Conservation (phyloP, 2,113 vertebrate genomes). For the Noturus placidus region DNA sequence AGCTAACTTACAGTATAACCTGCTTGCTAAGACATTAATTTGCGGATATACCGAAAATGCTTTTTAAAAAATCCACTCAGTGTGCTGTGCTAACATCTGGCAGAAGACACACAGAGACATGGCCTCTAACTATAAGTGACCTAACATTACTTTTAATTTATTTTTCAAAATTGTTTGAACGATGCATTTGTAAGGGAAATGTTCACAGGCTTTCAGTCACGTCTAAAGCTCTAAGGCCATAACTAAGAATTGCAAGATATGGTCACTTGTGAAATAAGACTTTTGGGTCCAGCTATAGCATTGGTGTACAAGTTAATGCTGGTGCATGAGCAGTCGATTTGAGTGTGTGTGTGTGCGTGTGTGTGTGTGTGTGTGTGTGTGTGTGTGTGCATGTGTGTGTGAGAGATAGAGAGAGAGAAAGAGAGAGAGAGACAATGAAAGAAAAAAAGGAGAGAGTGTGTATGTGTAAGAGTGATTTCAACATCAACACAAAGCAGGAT, state of each 20-base stretch:
- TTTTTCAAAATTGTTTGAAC: background rate
- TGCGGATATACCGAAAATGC: background rate
- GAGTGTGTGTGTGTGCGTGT: background rate
- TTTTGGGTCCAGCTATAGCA: background rate
- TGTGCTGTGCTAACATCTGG: background rate
- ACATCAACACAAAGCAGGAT: conserved; percentile 11
- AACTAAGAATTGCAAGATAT: background rate
- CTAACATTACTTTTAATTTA: too few relatives aligned
- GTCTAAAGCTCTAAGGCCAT: background rate
- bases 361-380: background rate
- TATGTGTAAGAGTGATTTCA: conserved; percentile 16
- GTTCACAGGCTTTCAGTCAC: background rate
- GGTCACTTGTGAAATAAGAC: background rate
- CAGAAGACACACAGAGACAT: background rate
- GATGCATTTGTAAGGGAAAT: background rate
- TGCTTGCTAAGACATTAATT: background rate
- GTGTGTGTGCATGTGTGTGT: background rate
- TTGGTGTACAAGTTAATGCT: background rate
- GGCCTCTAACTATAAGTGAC: background rate
- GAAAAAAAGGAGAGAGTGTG: background rate
- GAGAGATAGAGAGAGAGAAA: background rate
- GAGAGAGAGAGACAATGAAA: background rate
- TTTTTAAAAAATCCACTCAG: background rate
- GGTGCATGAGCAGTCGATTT: background rate
- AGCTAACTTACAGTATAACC: background rate